Base-by-base conservation (phyloP, 2,888 invertebrate species). In the Folsomia manolachei region DNA sequence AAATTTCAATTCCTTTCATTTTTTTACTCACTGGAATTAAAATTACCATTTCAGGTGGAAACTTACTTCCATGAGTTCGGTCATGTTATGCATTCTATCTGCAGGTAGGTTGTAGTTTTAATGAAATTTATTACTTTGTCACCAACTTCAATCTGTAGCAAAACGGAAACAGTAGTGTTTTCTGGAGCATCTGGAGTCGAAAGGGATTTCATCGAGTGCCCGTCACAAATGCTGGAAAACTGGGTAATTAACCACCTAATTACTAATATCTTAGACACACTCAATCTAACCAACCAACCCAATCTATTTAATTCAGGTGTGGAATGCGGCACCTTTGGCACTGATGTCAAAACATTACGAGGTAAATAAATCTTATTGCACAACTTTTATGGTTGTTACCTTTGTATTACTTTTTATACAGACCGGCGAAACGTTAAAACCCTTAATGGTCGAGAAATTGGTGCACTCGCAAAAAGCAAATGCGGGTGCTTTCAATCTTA, bases 61-160 rank as follows among this genome's bases (percentile, higher is more conserved):
- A 86, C 86, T 1, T 86, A 83, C 75, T 86, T 86, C 81, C 86
- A 86, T 81, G 86, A 86, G 81, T 86, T 86, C 83, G 86, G 86
- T 68, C 86, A 86, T 81, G 84, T 86, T 25, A 86, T 86, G 86
- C 86, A 86, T 79, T 83, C 84, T 72, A n/a, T n/a, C n/a, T n/a
- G n/a, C n/a, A n/a, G n/a, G n/a, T n/a, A n/a, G n/a, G n/a, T n/a
- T n/a, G n/a, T n/a, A n/a, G n/a, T n/a, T n/a, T n/a, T n/a, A n/a
- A n/a, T n/a, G n/a, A n/a, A n/a, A n/a, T n/a, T n/a, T n/a, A n/a
- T n/a, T n/a, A n/a, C n/a, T n/a, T n/a, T n/a, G n/a, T n/a, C n/a
- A n/a, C n/a, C n/a, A n/a, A n/a, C n/a, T n/a, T n/a, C n/a, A n/a
- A 83, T 86, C 51, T 86, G 86, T 82, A 82, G 84, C 18, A 81